phyloP scores from a whole-genome alignment of 2,888 invertebrate genomes.

The Pilophorus perplexus region DNA sequence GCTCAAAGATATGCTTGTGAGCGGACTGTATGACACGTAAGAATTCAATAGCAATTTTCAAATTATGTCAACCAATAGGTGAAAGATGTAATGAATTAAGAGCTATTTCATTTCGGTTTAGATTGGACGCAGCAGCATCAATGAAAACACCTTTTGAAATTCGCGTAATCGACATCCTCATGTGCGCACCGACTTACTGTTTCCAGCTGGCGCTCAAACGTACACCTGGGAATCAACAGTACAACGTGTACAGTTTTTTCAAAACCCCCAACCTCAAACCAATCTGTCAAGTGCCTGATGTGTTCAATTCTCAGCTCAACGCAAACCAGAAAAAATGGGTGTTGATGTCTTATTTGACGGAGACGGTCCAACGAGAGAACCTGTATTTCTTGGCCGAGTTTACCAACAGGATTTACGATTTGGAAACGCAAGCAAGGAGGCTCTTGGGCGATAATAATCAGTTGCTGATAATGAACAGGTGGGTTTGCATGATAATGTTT shows the following conservation, averaged over 20 bases:
- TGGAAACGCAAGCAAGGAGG: no score
- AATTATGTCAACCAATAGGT: no score
- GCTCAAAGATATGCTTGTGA: no score
- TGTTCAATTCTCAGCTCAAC: slow-evolving; percentile 15
- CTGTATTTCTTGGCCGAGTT: neutral
- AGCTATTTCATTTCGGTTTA: neutral
- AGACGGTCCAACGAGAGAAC: slow-evolving; percentile 14
- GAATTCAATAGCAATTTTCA: no score
- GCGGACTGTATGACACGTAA: neutral
- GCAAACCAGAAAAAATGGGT: neutral
- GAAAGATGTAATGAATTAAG: no score
- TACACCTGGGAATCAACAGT: neutral
- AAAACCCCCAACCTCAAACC: neutral
- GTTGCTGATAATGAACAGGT: no score
- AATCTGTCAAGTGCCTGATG: slow-evolving; percentile 1
- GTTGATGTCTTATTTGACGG: neutral
- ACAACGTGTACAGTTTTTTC: slow-evolving; percentile 19
- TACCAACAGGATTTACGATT: no score
- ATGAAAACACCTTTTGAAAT: slow-evolving; percentile 19
- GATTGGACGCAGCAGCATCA: neutral
- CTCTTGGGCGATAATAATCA: no score
- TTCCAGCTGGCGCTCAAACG: slow-evolving; percentile 15
- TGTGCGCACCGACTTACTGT: slow-evolving; percentile 6
- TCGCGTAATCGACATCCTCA: slow-evolving; percentile 9
- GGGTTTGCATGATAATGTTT: no score